Base-by-base conservation (phyloP, 2,797 vertebrate genomes). In the Moxostoma hubbsi region DNA sequence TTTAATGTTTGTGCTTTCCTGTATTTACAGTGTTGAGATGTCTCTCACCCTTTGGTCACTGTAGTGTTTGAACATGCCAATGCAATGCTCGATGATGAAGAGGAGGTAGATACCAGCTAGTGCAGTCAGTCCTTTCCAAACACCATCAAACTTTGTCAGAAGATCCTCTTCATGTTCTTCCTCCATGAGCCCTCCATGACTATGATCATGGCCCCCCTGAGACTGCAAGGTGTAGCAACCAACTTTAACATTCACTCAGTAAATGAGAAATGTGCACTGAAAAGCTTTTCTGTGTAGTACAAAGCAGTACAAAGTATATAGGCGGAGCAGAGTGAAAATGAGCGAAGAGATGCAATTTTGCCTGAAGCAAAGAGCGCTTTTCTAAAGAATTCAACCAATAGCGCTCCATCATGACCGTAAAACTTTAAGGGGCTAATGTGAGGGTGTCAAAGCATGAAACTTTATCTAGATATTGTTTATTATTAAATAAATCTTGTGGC, bases 61-160 rank as follows among this genome's bases (percentile, higher is more conserved):
- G 91, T 96, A 97, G 88, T 98, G 96, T 85, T 98, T 97, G 89
- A 96, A 96, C 96, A 99, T 98, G 83, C 96, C 93, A 50, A 99
- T 93, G 73, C 97, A 98, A 81, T 99, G 97, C 66, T 99, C 98
- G 2, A 99, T 96, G 91, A 99, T 98, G 90, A 99, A 99, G 61
- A 99, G 93, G 53, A 99, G 91, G 88, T 99, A 99, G 91, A 99
- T 96, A 86, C 98, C 98, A 11, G 94, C 95, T 10, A 99, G 90
- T 0, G 97, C 97, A 0, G 97, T 95, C 9, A 99, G 95, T 16
- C 98, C 97, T 87, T 99, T 99, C 92, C 98, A 95, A 72, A 99
- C 96, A 0, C 95, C 95, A 36, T 98, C 97, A 18, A 98, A 97
- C 2, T 90, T 91, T 36, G 93, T 89, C 2, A 92, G 77, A 65